Base-by-base conservation (phyloP, 2,113 vertebrate species). In the Noctilio leporinus region DNA sequence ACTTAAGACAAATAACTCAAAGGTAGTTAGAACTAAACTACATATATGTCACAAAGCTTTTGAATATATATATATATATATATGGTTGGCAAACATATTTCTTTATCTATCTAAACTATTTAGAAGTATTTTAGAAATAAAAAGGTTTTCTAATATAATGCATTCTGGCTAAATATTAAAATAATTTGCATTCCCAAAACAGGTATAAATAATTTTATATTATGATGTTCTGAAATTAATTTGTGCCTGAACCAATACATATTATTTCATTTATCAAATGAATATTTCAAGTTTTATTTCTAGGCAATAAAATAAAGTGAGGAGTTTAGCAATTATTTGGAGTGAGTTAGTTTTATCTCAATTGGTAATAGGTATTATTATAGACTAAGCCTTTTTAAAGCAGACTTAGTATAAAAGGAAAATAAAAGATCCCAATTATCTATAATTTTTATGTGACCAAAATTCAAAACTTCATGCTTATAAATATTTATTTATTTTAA, bases 71-170 rank as follows among this genome's bases (percentile, higher is more conserved):
- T 12, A 83, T 92, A n/a, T 49, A 43, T 45, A 93, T 5, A 69
- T 70, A 20, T 12, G 81, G 5, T 59, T 1, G 53, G 35, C 69
- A 95, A 35, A n/a, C 55, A 43, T 33, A 93, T 96, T 51, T 78
- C 64, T 97, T 94, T 96, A 91, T 7, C 2, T 82, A 57, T 53
- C 59, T 97, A 84, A 90, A 92, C 70, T 65, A 91, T 86, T 77
- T 94, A 45, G 3, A 69, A 78, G 75, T 40, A 86, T 69, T 40
- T 57, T 76, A 94, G 89, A 89, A 96, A 93, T 96, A 64, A 96
- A 53, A 24, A 19, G 7, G 65, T 91, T 17, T 24, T 53, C 51
- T 93, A 87, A 80, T 75, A 22, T 7, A 16, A 80, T 70, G 1
- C 0, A 89, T 22, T 85, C 45, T 77, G 5, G 12, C 2, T 64